phyloP scores from a whole-genome alignment of 2,888 invertebrate species.

The Horisme vitalbata region DNA sequence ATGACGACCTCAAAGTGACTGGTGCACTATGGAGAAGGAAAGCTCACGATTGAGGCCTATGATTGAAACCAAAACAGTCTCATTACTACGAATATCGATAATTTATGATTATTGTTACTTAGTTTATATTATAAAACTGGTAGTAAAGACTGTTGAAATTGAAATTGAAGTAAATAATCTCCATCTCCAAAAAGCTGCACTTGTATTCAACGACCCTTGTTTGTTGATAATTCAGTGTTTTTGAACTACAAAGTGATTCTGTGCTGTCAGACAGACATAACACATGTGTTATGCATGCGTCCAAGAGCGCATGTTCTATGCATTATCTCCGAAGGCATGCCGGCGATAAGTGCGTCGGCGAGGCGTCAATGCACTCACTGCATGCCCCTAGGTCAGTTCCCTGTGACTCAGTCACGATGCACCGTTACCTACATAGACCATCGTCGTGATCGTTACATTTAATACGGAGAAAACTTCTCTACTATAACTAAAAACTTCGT shows the following conservation, averaged over 20 bases:
- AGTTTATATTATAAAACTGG: no score
- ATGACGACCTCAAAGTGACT: no score
- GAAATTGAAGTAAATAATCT: no score
- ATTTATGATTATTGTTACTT: no score
- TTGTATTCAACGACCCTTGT: constrained; percentile 31
- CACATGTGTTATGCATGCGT: constrained; percentile 76
- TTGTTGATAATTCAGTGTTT: constrained; percentile 48
- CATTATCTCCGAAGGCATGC: constrained; percentile 78
- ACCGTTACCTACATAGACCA: constrained; percentile 74
- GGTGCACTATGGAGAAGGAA: no score
- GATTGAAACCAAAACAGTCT: no score
- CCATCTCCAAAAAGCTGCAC: background rate
- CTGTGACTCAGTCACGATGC: constrained; percentile 77
- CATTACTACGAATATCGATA: no score
- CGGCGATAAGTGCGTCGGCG: constrained; percentile 73
- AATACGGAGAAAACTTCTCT: constrained; percentile 33
- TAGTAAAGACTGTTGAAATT: no score
- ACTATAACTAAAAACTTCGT: background rate
- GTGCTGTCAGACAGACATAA: constrained; percentile 57
- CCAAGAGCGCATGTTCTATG: constrained; percentile 65
- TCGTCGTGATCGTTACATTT: constrained; percentile 62
- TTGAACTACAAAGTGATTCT: constrained; percentile 62
- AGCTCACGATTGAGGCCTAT: no score
- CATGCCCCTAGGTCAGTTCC: constrained; percentile 82
- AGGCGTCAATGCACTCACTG: constrained; percentile 79